phyloP scores from a whole-genome alignment of 92 coral and sea anemone species.

The Chrysogorgia sp. region DNA sequence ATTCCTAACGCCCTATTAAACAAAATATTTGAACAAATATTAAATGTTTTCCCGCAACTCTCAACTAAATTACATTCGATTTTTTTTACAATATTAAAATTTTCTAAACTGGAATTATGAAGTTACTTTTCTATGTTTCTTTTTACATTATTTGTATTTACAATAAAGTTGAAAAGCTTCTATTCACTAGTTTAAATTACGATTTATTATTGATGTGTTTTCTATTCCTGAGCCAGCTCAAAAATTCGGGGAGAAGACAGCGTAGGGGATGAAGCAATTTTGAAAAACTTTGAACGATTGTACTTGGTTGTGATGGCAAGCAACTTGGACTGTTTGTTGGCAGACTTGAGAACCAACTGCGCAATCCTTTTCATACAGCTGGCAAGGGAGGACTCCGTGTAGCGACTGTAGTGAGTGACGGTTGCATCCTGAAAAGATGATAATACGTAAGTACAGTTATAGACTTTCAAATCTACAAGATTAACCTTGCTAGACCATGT shows the following conservation, averaged over 20 bases:
- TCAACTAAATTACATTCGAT: too few relatives aligned
- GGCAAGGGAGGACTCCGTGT: constrained; percentile 62
- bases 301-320: constrained; percentile 84
- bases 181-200: too few relatives aligned
- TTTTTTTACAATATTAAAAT: too few relatives aligned
- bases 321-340: constrained; percentile 58
- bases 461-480: background rate
- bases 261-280: constrained; percentile 64
- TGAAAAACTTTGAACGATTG: constrained; percentile 75
- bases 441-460: background rate
- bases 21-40: too few relatives aligned
- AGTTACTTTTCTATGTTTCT: too few relatives aligned
- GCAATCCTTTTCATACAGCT: constrained; percentile 82
- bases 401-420: constrained; percentile 79
- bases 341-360: constrained; percentile 52
- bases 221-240: constrained; percentile 47
- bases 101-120: too few relatives aligned
- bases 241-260: constrained; percentile 44
- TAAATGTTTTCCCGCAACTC: too few relatives aligned
- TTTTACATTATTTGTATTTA: too few relatives aligned
- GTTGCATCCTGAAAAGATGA: constrained; percentile 75
- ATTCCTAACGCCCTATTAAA: too few relatives aligned
- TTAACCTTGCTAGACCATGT: too few relatives aligned
- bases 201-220: too few relatives aligned
- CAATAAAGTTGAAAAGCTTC: too few relatives aligned